A percentile compares a stretch with the other conserved stretches of the same genome.
phyloP scores from a whole-genome alignment of 2,888 invertebrate species.

The Lapara coniferarum region DNA sequence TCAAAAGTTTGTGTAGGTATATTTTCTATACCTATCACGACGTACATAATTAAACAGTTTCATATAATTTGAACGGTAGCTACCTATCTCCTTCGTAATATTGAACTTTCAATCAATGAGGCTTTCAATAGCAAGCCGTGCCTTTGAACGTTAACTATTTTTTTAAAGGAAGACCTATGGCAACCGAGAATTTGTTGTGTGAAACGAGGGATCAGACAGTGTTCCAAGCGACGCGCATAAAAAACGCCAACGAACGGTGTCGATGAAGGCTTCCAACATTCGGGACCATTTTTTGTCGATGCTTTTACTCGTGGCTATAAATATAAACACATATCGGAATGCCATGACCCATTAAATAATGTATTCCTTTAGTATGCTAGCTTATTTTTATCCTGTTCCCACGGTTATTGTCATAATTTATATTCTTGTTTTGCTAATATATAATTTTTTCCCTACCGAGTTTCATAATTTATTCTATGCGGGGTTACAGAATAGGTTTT shows the following conservation, averaged over 20 bases:
- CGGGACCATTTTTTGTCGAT: slow-evolving; percentile 69
- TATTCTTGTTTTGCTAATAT: not conserved
- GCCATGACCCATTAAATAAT: slow-evolving; percentile 51
- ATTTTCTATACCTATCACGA: no score
- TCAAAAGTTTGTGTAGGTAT: no score
- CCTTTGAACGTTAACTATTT: slow-evolving; percentile 25
- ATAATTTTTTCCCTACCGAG: not conserved
- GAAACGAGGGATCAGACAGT: slow-evolving; percentile 45
- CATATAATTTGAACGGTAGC: no score
- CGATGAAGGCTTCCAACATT: slow-evolving; percentile 68
- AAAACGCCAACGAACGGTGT: slow-evolving; percentile 62
- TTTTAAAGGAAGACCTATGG: slow-evolving; percentile 62
- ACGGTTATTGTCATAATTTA: not conserved
- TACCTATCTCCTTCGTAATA: no score
- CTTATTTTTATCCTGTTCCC: slow-evolving; percentile 10
- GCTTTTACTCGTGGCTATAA: slow-evolving; percentile 66
- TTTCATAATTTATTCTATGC: not conserved
- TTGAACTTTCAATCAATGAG: no score
- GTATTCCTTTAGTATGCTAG: slow-evolving; percentile 31
- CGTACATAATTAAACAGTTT: no score
- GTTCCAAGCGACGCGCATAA: slow-evolving; percentile 52
- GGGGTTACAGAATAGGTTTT: not conserved
- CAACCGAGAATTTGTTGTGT: slow-evolving; percentile 59
- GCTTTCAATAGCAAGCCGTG: no score
- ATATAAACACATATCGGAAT: slow-evolving; percentile 69